Evolutionary conservation across 1,140 invertebrate species (phyloP).

Genomic region (Lepeophtheirus salmonis): DNA sequence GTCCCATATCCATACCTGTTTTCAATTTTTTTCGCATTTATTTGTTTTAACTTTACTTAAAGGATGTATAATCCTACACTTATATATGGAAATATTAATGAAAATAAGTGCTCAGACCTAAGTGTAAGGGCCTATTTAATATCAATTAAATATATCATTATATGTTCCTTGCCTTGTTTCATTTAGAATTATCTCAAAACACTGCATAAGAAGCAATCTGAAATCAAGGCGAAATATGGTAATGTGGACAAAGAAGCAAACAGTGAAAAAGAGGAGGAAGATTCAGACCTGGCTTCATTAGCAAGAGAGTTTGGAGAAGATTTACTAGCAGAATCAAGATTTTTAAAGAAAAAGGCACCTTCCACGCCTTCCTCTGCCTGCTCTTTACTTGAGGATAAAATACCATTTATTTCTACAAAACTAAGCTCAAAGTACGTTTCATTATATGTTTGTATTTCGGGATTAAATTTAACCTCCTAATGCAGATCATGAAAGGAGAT

Average conservation of each 20-base stretch:
- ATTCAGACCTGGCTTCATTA: background rate
- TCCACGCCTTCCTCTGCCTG: background rate
- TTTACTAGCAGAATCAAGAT: background rate
- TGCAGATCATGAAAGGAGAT: too few species aligned
- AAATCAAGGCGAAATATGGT: background rate
- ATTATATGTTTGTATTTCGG: too few species aligned
- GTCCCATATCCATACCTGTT: too few species aligned
- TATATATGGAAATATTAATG: background rate
- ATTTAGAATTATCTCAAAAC: background rate
- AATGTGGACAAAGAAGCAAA: background rate
- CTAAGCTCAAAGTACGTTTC: background rate
- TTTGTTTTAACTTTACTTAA: too few species aligned
- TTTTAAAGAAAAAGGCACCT: background rate
- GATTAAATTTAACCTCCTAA: too few species aligned
- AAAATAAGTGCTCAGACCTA: background rate
- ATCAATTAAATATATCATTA: background rate
- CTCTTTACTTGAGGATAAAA: background rate
- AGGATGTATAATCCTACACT: slow-evolving; percentile 11
- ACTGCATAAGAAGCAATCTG: background rate
- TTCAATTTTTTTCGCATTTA: too few species aligned
- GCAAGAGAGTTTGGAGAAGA: background rate
- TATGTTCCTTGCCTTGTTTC: background rate
- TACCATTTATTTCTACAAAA: background rate
- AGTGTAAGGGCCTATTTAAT: background rate
- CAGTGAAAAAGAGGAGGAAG: background rate